These are phyloP conservation scores for Pantherophis vulpinus DNA, from an alignment of 2,797 vertebrate species.

Conservation along the genomic window DNA sequence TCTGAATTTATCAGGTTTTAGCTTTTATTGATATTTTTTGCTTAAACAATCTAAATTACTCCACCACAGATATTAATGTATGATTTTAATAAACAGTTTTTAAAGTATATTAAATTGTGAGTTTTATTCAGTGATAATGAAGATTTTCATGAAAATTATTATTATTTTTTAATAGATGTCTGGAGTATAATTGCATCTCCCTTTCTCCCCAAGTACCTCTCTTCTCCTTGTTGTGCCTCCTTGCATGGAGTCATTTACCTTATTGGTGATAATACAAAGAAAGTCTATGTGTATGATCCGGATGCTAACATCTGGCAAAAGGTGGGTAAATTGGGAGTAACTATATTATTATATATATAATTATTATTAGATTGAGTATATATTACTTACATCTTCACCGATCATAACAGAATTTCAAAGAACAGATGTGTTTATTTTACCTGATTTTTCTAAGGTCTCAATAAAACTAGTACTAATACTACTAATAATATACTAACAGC, in stretches of 20 bases:
- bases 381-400: not conserved
- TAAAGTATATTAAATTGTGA: conserved; percentile 9
- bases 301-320: conserved; percentile 96
- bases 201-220: conserved; percentile 96
- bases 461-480: not conserved
- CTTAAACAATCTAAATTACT: conserved; percentile 12
- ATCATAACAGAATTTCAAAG: not conserved
- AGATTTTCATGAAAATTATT: not conserved
- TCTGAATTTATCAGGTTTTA: not conserved
- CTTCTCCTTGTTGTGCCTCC: conserved; percentile 86
- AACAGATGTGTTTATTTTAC: not conserved
- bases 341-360: not conserved
- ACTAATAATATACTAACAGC: not conserved
- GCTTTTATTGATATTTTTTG: not conserved
- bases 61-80: not conserved
- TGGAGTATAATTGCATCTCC: conserved; percentile 90
- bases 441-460: not conserved
- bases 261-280: conserved; percentile 97
- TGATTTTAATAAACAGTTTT: not conserved
- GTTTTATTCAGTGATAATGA: not conserved
- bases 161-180: conserved; percentile 71
- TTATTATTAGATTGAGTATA: not conserved
- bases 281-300: conserved; percentile 87
- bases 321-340: conserved; percentile 51
- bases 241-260: conserved; percentile 87